Evolutionary conservation across 2,113 vertebrate genomes (phyloP), one percentile per base, ranked within the genome.

Genomic region (Gobius niger): DNA sequence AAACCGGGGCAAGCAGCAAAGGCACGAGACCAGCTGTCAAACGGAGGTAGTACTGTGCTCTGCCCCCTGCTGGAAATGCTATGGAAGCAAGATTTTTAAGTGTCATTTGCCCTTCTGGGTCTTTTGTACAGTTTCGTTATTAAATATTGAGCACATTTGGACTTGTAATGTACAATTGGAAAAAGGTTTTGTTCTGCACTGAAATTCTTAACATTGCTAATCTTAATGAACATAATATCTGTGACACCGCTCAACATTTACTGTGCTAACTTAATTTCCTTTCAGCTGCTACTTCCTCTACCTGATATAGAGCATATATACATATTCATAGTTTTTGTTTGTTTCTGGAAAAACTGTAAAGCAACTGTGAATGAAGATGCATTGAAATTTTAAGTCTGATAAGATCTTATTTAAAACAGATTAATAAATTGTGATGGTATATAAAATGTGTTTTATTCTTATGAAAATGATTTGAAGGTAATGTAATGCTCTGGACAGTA

Each of bases 1-100:
- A 98, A 82, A 93, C 96, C n/a, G 85, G 91, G 11, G 86, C 93
- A 84, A 93, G 95, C 90, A 96, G 91, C 89, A 98, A 98, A 92
- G 84, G 93, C 78, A 95, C 94, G 68, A 95, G 96, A 90, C 87
- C 87, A 0, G 88, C 94, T 68, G 93, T 92, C 60, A 99, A 99
- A 87, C 93, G 98, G 93, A 98, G 97, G 95, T 99, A 99, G 96
- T 96, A 85, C 82, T 47, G 6, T 7, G 76, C 18, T 6, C 46
- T 67, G 66, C 46, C 34, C 1, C 68, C 77, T 59, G 65, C 81
- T 68, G 70, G 70, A 72, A 13, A 54, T 53, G 44, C 75, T 68
- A 65, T 69, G 68, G 59, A 88, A 81, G 77, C 73, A 78, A 79
- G 67, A 80, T 85, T 89, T 88, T 86, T 80, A 86, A 86, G 67